Percentiles rank a stretch among this genome's conserved stretches.
Conservation (phyloP, 2,797 vertebrate species). For the Bradypodion pumilum region DNA sequence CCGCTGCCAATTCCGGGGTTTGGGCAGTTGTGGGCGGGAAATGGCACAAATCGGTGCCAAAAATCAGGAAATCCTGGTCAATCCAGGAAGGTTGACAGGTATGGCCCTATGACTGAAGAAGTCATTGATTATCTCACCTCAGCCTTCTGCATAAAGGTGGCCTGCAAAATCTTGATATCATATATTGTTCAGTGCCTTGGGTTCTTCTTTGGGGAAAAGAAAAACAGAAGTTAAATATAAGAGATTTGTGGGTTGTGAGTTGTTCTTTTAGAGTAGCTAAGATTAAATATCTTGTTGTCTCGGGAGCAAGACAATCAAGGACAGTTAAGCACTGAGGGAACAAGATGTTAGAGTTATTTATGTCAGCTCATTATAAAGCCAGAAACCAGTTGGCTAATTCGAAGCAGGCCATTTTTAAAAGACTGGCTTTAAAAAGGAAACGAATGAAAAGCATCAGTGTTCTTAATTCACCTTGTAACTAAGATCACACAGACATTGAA, state of each 20-base stretch:
- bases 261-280: neutral
- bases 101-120: too few species aligned
- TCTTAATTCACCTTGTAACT: neutral
- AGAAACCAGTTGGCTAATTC: neutral
- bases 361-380: neutral
- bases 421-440: neutral
- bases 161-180: neutral
- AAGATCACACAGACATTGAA: neutral
- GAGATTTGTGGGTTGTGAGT: neutral
- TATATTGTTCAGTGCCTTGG: neutral
- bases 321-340: neutral
- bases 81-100: too few species aligned
- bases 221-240: neutral
- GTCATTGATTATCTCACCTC: too few species aligned
- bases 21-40: too few species aligned
- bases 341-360: slow-evolving; percentile 16
- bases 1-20: too few species aligned
- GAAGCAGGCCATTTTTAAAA: neutral
- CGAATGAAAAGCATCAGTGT: neutral
- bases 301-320: neutral
- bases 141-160: too few species aligned
- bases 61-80: too few species aligned
- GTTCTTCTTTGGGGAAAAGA: neutral
- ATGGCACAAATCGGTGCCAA: too few species aligned
- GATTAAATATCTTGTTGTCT: neutral